Evolutionary conservation across 2,888 invertebrate genomes (phyloP).

Genomic region (Crossocerus cetratus): DNA sequence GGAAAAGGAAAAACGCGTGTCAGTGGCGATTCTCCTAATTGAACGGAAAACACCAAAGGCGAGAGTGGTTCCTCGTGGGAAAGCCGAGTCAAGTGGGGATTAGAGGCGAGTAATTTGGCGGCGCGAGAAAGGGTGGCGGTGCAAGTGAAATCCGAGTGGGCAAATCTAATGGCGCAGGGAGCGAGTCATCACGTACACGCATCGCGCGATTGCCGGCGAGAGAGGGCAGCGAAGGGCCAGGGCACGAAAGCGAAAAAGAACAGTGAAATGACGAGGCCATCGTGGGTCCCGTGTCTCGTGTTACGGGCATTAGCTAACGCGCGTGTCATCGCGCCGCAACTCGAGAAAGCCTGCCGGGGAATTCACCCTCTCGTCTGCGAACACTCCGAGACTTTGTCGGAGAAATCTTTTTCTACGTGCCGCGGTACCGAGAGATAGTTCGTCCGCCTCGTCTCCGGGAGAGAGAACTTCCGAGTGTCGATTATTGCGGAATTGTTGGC

Average conservation of each 20-base stretch:
- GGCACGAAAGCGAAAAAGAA: conserved; percentile 27
- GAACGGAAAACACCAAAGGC: too few species aligned
- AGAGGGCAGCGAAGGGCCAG: conserved; percentile 31
- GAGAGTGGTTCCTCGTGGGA: not conserved
- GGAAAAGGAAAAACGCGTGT: too few species aligned
- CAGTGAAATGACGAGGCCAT: conserved; percentile 42
- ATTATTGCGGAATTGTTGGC: too few species aligned
- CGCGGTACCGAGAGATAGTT: conserved; percentile 16
- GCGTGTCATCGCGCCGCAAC: conserved; percentile 65
- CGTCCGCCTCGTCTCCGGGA: not conserved
- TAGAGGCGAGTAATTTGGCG: conserved; percentile 3
- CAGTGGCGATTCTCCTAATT: too few species aligned
- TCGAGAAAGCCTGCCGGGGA: conserved; percentile 28
- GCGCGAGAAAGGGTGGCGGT: conserved; percentile 49
- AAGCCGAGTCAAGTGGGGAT: not conserved
- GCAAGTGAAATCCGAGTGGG: conserved; percentile 72
- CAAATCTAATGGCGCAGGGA: conserved; percentile 72
- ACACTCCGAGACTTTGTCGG: not conserved
- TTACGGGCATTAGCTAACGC: conserved; percentile 67
- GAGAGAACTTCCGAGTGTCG: too few species aligned
- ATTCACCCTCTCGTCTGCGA: not conserved
- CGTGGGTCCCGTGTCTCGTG: conserved; percentile 50
- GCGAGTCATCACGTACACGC: conserved; percentile 70
- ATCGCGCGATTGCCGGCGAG: conserved; percentile 32
- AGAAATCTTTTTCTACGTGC: not conserved